Conservation (phyloP, 2,113 vertebrate species). For the Phalacrocorax brasilianus region DNA sequence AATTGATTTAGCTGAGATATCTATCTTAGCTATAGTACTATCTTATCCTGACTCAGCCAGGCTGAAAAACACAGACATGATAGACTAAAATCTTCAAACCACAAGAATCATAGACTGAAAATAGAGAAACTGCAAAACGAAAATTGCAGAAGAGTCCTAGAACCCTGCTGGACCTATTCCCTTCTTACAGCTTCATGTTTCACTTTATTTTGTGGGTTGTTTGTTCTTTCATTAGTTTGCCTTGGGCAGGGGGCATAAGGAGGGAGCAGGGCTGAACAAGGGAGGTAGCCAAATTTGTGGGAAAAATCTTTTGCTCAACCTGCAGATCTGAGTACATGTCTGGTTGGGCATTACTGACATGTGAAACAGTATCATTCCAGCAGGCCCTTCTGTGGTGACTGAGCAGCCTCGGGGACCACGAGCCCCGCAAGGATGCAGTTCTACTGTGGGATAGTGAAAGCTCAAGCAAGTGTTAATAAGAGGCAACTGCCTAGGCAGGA, state of each 20-base stretch:
- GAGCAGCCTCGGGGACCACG: rapidly evolving
- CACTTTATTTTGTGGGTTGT: neutral
- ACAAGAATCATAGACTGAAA: neutral
- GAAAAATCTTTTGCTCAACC: neutral
- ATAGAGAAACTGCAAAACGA: neutral
- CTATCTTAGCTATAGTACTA: neutral
- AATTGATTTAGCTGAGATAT: neutral
- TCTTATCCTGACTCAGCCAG: neutral
- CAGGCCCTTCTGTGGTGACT: neutral
- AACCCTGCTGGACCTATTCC: neutral
- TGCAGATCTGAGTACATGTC: neutral
- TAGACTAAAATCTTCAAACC: no score
- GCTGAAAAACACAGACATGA: neutral
- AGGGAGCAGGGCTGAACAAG: neutral
- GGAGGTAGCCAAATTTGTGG: neutral
- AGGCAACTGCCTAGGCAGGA: neutral
- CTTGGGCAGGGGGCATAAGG: neutral
- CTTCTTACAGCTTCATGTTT: neutral
- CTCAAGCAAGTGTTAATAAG: neutral
- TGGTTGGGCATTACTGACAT: neutral
- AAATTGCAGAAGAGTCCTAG: neutral
- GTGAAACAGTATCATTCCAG: neutral
- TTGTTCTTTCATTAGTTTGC: neutral
- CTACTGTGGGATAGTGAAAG: neutral
- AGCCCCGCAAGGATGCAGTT: neutral